A percentile compares a stretch with the other conserved stretches of the same genome.
phyloP scores from a whole-genome alignment of 2,888 invertebrate genomes.

The Andricus quercusramuli region DNA sequence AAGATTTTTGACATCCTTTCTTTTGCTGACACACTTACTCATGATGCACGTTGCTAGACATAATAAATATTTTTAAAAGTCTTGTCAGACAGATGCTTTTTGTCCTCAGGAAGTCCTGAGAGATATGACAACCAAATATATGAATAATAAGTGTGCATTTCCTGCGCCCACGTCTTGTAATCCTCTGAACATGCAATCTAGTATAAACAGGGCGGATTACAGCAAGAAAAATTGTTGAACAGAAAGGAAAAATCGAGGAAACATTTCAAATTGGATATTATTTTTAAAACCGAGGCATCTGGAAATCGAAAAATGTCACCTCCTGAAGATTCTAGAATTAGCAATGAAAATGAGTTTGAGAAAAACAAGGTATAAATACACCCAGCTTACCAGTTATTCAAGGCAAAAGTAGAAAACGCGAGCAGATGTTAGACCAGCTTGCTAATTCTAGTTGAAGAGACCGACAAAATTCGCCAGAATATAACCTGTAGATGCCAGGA shows the following conservation, averaged over 20 bases:
- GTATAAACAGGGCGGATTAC: constrained; percentile 5
- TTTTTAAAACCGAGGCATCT: neutral
- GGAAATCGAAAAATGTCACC: neutral
- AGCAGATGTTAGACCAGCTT: constrained; percentile 31
- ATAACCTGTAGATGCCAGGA: neutral
- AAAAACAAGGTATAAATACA: neutral
- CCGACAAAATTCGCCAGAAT: neutral
- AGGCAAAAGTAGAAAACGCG: neutral
- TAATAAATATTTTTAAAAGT: neutral
- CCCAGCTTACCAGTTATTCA: neutral
- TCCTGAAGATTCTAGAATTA: neutral
- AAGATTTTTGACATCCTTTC: neutral
- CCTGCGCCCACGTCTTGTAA: constrained; percentile 18
- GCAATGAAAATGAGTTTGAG: neutral
- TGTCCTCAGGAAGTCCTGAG: constrained; percentile 13
- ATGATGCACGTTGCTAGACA: neutral
- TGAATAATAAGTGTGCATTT: neutral
- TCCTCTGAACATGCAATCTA: constrained; percentile 12
- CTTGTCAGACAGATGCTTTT: neutral
- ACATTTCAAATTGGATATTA: neutral
- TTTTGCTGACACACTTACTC: neutral
- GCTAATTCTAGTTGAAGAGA: constrained; percentile 20
- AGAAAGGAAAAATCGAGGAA: neutral
- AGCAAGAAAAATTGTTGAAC: neutral
- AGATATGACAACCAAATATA: constrained; percentile 11